Conservation (phyloP, 2,888 invertebrate genomes). For the Cremastinae sp. region DNA sequence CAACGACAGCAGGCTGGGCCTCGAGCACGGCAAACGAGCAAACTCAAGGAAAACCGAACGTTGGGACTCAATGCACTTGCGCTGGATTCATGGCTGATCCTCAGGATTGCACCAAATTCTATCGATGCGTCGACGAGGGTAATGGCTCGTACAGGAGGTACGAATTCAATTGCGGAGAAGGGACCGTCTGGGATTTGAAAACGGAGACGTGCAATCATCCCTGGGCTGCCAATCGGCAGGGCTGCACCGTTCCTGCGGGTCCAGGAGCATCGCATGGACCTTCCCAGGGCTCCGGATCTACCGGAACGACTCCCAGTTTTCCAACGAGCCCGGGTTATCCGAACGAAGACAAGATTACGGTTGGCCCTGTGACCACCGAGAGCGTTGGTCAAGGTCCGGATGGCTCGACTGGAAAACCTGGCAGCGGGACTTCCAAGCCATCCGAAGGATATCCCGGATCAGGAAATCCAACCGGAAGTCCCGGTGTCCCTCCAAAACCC, state of each 20-base stretch:
- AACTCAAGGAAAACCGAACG: constrained; percentile 29
- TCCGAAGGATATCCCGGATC: constrained; percentile 30
- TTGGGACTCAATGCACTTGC: constrained; percentile 70
- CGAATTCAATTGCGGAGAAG: constrained; percentile 82
- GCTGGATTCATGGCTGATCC: constrained; percentile 80
- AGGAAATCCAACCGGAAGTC: constrained; percentile 42
- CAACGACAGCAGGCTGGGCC: constrained; percentile 4
- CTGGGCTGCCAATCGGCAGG: constrained; percentile 72
- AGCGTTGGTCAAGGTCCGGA: constrained; percentile 29
- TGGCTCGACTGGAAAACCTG: too few species aligned
- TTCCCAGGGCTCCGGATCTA: too few species aligned
- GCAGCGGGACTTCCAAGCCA: too few species aligned
- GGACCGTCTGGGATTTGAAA: constrained; percentile 83
- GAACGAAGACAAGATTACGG: constrained; percentile 50
- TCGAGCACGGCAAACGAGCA: constrained; percentile 5
- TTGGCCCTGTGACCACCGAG: constrained; percentile 6
- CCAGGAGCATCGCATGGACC: too few species aligned
- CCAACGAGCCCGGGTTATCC: constrained; percentile 51
- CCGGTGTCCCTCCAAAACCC: too few species aligned
- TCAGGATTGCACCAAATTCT: constrained; percentile 79
- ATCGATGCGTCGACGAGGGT: constrained; percentile 79
- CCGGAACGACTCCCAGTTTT: constrained; percentile 8
- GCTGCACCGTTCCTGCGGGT: too few species aligned
- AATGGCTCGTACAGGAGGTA: constrained; percentile 80
- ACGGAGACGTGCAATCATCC: constrained; percentile 83